Percentiles rank a stretch among this genome's conserved stretches.
These are phyloP conservation scores for Cantharis flavilabris DNA, from an alignment of 2,888 invertebrate genomes.

Conservation along the genomic window DNA sequence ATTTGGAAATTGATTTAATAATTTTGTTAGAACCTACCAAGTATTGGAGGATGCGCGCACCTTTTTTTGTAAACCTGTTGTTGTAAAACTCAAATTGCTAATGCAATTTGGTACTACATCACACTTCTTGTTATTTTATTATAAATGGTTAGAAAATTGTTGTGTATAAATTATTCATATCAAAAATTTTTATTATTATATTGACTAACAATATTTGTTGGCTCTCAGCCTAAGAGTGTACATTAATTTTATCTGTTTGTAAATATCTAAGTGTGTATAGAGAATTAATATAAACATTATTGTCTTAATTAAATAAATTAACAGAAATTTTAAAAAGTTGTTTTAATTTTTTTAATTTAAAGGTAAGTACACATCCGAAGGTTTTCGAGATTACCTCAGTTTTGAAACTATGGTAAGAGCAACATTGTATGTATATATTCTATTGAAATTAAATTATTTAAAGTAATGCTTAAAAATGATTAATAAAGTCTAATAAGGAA, in stretches of 20 bases:
- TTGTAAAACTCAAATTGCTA: constrained; percentile 38
- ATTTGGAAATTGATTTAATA: constrained; percentile 43
- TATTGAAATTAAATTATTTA: too few species aligned
- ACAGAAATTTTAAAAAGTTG: constrained; percentile 51
- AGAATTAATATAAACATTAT: constrained; percentile 57
- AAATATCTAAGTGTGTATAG: constrained; percentile 60
- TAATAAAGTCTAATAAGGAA: too few species aligned
- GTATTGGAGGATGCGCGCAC: constrained; percentile 40
- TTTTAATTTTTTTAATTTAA: constrained; percentile 32
- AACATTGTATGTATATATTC: background rate
- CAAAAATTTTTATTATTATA: constrained; percentile 51
- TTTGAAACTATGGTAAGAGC: background rate
- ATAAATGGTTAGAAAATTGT: constrained; percentile 47
- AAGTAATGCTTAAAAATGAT: too few species aligned
- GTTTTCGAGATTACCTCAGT: background rate
- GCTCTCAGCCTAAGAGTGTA: constrained; percentile 50
- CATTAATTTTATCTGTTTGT: constrained; percentile 58
- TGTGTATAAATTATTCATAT: constrained; percentile 56
- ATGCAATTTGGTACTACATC: constrained; percentile 32
- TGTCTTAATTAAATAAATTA: constrained; percentile 59
- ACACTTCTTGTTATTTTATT: constrained; percentile 49
- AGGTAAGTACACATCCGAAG: background rate
- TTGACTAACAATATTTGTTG: constrained; percentile 47
- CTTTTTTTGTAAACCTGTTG: constrained; percentile 45
- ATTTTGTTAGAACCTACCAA: constrained; percentile 37